Evolutionary conservation across 2,113 vertebrate species (phyloP).

Genomic region (Mustelus asterias): DNA sequence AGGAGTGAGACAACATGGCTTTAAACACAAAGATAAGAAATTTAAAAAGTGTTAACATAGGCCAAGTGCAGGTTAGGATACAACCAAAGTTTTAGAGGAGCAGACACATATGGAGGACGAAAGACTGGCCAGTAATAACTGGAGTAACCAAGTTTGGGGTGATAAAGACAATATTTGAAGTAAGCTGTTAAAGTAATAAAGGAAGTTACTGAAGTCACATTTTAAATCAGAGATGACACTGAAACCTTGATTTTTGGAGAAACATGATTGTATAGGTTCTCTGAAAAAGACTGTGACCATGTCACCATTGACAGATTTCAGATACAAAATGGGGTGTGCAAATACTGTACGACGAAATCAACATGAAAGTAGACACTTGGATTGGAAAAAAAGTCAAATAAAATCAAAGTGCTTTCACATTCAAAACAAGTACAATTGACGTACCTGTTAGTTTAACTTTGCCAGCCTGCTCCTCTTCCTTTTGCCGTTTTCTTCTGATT

Average conservation of each 20-base stretch:
- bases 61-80: not conserved
- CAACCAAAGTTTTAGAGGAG: not conserved
- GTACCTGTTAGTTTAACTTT: constrained; percentile 88
- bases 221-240: not conserved
- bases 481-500: constrained; percentile 78
- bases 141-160: not conserved
- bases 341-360: not conserved
- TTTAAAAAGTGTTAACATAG: not conserved
- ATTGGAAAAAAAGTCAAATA: not conserved
- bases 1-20: not conserved
- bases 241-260: not conserved
- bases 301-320: not conserved
- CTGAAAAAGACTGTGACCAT: not conserved
- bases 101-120: not conserved
- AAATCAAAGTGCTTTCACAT: not conserved
- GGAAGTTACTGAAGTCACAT: not conserved
- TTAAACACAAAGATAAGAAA: not conserved
- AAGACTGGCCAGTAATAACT: not conserved
- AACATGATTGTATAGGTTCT: not conserved
- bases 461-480: constrained; percentile 83
- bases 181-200: not conserved
- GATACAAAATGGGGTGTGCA: not conserved
- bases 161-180: not conserved
- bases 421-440: constrained; percentile 31
- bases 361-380: not conserved